Evolutionary conservation across 2,888 invertebrate genomes (phyloP), one percentile per base, ranked within the genome.

Genomic region (Leucophenga montana): DNA sequence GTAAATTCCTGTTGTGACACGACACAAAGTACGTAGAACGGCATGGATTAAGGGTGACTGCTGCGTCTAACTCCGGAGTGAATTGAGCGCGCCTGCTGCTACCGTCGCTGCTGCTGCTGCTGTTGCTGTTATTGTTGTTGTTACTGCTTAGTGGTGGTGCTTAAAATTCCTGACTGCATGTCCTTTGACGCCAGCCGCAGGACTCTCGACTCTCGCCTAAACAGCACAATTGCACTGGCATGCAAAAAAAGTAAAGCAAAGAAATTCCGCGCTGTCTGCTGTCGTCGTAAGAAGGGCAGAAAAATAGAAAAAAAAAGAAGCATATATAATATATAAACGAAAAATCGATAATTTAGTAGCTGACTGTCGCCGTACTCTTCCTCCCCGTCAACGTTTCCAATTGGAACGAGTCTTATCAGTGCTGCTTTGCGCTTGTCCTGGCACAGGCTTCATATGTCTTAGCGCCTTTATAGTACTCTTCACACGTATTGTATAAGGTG

Each of bases 311-410:
- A 75, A 78, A 71, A 74, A 67, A 78, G 76, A 72, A 67, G 69
- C 74, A 79, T 72, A 71, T 70, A 54, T 46, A 9, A n/a, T 48
- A 62, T 56, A 62, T 65, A 73, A 46, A 14, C 48, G 68, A 81
- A 79, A 80, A 80, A 80, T 80, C 80, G 82, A 80, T 80, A 80
- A 61, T 75, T 72, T 72, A 54, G 53, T 66, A 31, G 20, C 20
- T 54, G 39, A 16, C 8, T 44, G 46, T 33, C 44, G 27, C 46
- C 20, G 13, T 61, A 20, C 4, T 75, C 71, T 71, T 66, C 69
- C 57, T 39, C 64, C 18, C 44, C 48, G 22, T 50, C 39, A 48
- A n/a, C 14, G n/a, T 48, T 64, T 53, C 62, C 67, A 48, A 61
- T 54, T 56, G 50, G n/a, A 20, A 67, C 53, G 69, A 16, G 16